Evolutionary conservation across 2,113 vertebrate genomes (phyloP).

Genomic region (Sebastes fasciatus): DNA sequence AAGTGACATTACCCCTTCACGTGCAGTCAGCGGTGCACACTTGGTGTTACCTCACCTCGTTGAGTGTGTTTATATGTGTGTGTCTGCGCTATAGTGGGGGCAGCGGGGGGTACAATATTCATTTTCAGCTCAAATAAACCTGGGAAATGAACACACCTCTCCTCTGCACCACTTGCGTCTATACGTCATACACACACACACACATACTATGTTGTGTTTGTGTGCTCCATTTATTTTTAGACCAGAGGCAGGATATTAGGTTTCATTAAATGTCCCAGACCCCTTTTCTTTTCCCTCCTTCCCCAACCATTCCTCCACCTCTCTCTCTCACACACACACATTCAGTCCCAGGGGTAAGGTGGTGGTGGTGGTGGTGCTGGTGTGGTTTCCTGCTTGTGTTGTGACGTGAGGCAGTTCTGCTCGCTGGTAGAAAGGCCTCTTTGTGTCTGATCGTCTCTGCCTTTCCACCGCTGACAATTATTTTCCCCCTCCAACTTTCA

Average conservation of each 20-base stretch:
- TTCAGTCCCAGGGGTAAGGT: constrained; percentile 55
- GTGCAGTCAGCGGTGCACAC: constrained; percentile 2
- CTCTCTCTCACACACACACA: constrained; percentile 5
- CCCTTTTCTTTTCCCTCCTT: constrained; percentile 24
- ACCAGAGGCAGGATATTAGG: constrained; percentile 71
- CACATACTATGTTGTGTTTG: constrained; percentile 56
- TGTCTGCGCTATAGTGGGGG: background rate
- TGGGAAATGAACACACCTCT: constrained; percentile 39
- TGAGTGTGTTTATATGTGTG: constrained; percentile 13
- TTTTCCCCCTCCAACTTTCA: constrained; percentile 71
- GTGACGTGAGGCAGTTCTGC: constrained; percentile 71
- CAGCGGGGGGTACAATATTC: constrained; percentile 9
- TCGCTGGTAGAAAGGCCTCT: constrained; percentile 73
- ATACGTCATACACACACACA: constrained; percentile 36
- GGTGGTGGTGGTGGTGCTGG: constrained; percentile 64
- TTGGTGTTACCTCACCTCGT: constrained; percentile 16
- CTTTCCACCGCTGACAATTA: constrained; percentile 70
- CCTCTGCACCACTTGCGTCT: background rate
- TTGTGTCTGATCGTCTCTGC: constrained; percentile 68
- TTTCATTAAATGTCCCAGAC: constrained; percentile 79
- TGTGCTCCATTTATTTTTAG: constrained; percentile 84
- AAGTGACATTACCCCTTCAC: constrained; percentile 30
- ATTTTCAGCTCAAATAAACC: constrained; percentile 69
- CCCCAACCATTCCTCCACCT: constrained; percentile 32
- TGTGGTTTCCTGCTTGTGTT: constrained; percentile 78